Percentiles rank a stretch among this genome's conserved stretches.
These are phyloP conservation scores for Eristalinus sepulchralis DNA, from an alignment of 2,888 invertebrate species.

Conservation along the genomic window DNA sequence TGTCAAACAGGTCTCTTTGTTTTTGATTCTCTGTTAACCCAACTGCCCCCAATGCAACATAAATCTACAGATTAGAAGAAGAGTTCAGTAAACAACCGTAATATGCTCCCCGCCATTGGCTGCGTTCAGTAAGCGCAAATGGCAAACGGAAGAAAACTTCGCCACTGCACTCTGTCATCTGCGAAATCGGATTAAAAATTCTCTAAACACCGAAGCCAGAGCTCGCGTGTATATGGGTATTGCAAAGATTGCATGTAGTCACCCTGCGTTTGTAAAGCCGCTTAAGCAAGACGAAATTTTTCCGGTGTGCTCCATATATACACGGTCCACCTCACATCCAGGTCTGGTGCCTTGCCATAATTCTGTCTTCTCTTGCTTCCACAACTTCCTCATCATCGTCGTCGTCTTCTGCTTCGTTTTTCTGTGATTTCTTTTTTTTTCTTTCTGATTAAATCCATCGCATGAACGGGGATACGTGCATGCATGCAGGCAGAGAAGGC, in stretches of 20 bases:
- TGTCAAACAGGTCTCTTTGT: too few relatives aligned
- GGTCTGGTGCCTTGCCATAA: conserved; percentile 37
- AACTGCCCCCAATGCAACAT: not conserved
- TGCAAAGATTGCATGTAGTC: conserved; percentile 64
- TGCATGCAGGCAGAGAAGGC: not conserved
- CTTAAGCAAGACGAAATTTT: conserved; percentile 58
- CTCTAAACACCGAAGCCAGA: conserved; percentile 19
- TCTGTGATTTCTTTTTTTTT: conserved; percentile 17
- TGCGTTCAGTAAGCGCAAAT: not conserved
- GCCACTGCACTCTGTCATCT: conserved; percentile 46
- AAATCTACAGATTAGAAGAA: not conserved
- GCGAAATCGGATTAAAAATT: conserved; percentile 67
- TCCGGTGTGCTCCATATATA: conserved; percentile 68
- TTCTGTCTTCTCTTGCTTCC: not conserved
- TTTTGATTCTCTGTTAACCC: too few relatives aligned
- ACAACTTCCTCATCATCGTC: not conserved
- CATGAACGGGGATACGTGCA: conserved; percentile 38
- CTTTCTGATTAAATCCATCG: conserved; percentile 55
- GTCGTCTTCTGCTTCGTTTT: not conserved
- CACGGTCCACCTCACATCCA: conserved; percentile 67
- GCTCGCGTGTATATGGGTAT: conserved; percentile 22
- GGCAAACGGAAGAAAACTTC: not conserved
- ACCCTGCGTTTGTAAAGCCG: conserved; percentile 44
- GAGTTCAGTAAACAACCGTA: not conserved
- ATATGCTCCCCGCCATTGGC: not conserved